Evolutionary conservation across 2,797 vertebrate genomes (phyloP).

Genomic region (Cygnus olor): DNA sequence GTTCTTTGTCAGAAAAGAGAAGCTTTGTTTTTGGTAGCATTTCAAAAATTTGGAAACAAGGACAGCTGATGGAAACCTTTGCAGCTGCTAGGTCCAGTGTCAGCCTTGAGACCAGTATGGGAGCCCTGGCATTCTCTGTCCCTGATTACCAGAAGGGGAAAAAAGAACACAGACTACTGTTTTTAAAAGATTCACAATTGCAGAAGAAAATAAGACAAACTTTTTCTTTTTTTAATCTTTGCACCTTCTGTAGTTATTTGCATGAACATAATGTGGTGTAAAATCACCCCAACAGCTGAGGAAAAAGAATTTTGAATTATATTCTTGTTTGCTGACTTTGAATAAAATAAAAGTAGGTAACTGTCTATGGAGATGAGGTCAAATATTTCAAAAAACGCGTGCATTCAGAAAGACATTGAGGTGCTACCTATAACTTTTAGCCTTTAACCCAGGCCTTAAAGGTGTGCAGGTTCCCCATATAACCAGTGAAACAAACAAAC

Average conservation of each 20-base stretch:
- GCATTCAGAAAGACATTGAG: background rate
- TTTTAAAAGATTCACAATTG: background rate
- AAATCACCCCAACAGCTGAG: background rate
- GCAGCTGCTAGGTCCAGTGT: background rate
- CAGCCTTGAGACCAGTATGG: background rate
- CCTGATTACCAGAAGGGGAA: background rate
- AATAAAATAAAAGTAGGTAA: background rate
- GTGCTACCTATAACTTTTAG: background rate
- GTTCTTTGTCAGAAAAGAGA: background rate
- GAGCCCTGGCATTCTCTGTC: background rate
- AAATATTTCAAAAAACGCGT: background rate
- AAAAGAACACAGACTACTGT: background rate
- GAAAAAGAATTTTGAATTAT: background rate
- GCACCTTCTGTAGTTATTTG: background rate
- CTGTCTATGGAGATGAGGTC: background rate
- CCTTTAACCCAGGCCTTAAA: background rate
- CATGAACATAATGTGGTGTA: background rate
- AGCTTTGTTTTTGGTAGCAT: conserved; percentile 2
- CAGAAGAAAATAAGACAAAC: background rate
- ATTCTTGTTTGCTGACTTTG: background rate
- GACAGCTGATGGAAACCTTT: background rate
- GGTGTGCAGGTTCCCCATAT: background rate
- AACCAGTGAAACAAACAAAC: background rate
- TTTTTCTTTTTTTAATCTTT: background rate
- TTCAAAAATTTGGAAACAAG: background rate